Evolutionary conservation across 2,113 vertebrate genomes (phyloP), one percentile per base, ranked within the genome.

Genomic region (Danionella cerebrum): DNA sequence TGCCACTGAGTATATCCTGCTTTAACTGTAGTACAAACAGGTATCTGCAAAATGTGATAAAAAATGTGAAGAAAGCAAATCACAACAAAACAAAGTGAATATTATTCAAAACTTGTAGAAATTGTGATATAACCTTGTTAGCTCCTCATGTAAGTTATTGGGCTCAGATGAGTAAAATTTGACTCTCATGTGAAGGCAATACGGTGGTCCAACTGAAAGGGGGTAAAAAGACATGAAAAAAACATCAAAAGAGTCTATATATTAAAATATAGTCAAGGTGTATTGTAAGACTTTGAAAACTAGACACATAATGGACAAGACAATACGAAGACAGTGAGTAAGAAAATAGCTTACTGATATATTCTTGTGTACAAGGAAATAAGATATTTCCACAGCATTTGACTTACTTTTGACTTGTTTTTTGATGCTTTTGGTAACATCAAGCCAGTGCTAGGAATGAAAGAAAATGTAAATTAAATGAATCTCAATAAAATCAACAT

Each of bases 401-500:
- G 16, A 94, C 96, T 94, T 91, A 99, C 96, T 99, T 93, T 98
- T 97, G 27, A 99, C 96, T 91, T 99, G 96, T 50, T 99, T 99
- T 89, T 96, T 99, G 71, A 99, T 98, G 81, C 96, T 98, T 86
- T 99, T 99, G 36, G 96, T 96, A 55, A 93, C 88, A 71, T 99
- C 96, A 70, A 99, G 82, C 96, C 96, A 99, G 64, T 99, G 96
- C 96, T 99, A 86, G 76, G 41, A 83, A 87, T 2, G 82, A 67
- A 24, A 68, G 66, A 57, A 47, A 31, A 11, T 62, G 1, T n/a
- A 81, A 65, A 44, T 55, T 77, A 11, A 6, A 36, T 5, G 29
- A 3, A 27, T 44, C 14, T n/a, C n/a, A n/a, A n/a, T n/a, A n/a
- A n/a, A n/a, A n/a, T n/a, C n/a, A n/a, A n/a, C n/a, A n/a, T n/a